Evolutionary conservation across 2,888 invertebrate genomes (phyloP).

Genomic region (Heliconius aoede): DNA sequence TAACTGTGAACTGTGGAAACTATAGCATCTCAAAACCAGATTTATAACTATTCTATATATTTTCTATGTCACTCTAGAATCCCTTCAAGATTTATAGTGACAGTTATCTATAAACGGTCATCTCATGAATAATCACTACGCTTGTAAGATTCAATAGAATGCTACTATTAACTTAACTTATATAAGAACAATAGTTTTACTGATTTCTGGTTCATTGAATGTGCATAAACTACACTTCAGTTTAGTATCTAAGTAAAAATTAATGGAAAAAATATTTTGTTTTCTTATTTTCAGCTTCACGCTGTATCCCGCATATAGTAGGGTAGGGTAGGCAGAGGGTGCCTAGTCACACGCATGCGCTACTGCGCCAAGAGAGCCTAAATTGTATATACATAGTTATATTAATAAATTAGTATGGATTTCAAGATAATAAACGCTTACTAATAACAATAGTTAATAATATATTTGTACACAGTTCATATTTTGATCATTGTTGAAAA

Average conservation of each 20-base stretch:
- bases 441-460: too few relatives aligned
- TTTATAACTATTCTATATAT: conserved; percentile 18
- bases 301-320: too few relatives aligned
- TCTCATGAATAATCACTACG: conserved; percentile 8
- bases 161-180: background rate
- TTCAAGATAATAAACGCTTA: too few relatives aligned
- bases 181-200: background rate
- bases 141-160: background rate
- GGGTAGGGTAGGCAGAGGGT: too few relatives aligned
- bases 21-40: conserved; percentile 12
- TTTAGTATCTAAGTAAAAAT: too few relatives aligned
- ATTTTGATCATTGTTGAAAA: conserved; percentile 4
- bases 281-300: too few relatives aligned
- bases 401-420: background rate
- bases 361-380: too few relatives aligned
- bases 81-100: conserved; percentile 37
- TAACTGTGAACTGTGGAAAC: background rate
- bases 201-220: background rate
- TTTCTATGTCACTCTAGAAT: conserved; percentile 18
- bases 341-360: too few relatives aligned
- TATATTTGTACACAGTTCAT: background rate
- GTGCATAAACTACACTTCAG: too few relatives aligned
- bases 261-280: too few relatives aligned
- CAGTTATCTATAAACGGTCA: conserved; percentile 29
- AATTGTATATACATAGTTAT: too few relatives aligned